Conservation (phyloP, 2,113 vertebrate genomes). For the Cisticola juncidis region DNA sequence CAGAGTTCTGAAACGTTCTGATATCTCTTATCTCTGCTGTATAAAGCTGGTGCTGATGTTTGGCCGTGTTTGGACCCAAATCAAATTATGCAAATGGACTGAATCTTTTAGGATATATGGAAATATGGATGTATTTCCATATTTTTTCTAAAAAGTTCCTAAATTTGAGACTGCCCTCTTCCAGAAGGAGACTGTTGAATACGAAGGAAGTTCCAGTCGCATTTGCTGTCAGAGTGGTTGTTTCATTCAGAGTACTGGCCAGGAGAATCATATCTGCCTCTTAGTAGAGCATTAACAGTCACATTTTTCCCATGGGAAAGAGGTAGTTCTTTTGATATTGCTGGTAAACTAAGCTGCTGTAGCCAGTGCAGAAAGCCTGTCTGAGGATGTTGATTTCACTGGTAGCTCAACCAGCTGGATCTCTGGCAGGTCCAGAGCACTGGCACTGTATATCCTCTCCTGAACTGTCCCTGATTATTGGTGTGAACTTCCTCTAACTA, state of each 20-base stretch:
- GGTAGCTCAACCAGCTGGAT: neutral
- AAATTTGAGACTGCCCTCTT: neutral
- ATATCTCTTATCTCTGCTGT: neutral
- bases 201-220: fast-evolving
- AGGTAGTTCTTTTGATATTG: neutral
- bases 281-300: neutral
- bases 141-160: neutral
- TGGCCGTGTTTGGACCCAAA: neutral
- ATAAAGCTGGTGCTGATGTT: neutral
- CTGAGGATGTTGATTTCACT: neutral
- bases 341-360: neutral
- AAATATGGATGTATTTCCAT: neutral
- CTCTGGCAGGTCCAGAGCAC: constrained; percentile 30
- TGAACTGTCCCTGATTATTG: neutral
- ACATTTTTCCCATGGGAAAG: neutral
- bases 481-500: neutral
- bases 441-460: neutral
- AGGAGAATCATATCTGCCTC: neutral
- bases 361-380: neutral
- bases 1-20: neutral
- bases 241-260: neutral
- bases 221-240: fast-evolving
- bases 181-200: neutral
- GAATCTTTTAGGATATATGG: neutral
- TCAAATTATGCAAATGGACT: neutral